These are phyloP conservation scores for Emydocephalus ijimae DNA, from an alignment of 2,113 vertebrate species.

Conservation along the genomic window DNA sequence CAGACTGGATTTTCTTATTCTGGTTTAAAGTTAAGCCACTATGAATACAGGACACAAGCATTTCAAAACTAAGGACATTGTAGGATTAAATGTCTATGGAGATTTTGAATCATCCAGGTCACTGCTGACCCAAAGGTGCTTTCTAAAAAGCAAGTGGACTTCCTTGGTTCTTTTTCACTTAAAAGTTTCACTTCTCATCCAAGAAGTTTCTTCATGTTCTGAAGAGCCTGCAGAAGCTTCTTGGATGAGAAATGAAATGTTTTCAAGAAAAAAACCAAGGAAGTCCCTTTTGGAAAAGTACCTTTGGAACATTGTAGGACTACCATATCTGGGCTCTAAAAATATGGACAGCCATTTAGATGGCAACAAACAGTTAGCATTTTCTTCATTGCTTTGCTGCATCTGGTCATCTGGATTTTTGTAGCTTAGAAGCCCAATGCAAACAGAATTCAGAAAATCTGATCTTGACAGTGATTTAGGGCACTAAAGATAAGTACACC, in stretches of 20 bases:
- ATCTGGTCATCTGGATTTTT: neutral
- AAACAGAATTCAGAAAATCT: neutral
- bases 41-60: neutral
- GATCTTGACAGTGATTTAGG: neutral
- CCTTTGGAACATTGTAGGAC: neutral
- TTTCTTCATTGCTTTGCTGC: neutral
- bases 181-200: neutral
- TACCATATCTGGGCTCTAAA: neutral
- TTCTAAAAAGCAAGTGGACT: neutral
- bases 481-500: neutral
- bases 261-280: neutral
- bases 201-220: neutral
- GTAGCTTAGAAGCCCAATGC: neutral
- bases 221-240: too few relatives aligned
- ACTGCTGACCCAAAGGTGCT: neutral
- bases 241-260: too few relatives aligned
- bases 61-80: neutral
- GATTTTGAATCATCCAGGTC: neutral
- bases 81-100: neutral
- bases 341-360: neutral
- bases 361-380: neutral
- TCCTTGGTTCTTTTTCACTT: neutral
- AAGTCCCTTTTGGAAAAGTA: neutral
- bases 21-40: neutral
- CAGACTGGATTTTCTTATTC: neutral